phyloP scores from a whole-genome alignment of 2,797 vertebrate genomes.

The Pempheris klunzingeri region DNA sequence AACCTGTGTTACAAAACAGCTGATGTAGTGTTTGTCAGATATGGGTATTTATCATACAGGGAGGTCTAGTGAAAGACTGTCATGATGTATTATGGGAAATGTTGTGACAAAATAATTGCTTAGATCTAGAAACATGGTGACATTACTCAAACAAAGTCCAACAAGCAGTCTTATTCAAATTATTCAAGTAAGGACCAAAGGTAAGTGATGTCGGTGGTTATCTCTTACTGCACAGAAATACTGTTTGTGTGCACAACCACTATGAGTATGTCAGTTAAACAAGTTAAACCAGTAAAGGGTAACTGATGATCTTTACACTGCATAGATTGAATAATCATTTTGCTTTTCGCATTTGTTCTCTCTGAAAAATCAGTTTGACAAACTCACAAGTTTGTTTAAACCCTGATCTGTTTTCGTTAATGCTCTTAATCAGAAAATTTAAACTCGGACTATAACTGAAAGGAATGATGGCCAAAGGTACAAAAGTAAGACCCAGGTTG shows the following conservation, averaged over 20 bases:
- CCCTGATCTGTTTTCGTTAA: no score
- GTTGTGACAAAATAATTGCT: neutral
- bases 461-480: neutral
- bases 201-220: neutral
- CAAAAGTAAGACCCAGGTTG: neutral
- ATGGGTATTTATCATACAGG: neutral
- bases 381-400: neutral
- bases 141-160: neutral
- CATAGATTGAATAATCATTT: neutral
- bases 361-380: no score
- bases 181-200: constrained; percentile 1
- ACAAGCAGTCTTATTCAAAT: no score
- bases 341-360: neutral
- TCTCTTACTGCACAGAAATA: neutral
- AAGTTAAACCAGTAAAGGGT: neutral
- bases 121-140: neutral
- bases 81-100: neutral
- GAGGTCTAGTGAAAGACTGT: neutral
- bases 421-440: no score
- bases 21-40: neutral
- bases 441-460: neutral
- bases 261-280: constrained; percentile 11
- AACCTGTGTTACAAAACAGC: neutral
- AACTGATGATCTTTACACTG: neutral
- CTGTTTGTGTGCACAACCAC: neutral